Evolutionary conservation across 2,888 invertebrate species (phyloP), one percentile per base, ranked within the genome.

Genomic region (Eilema caniola): DNA sequence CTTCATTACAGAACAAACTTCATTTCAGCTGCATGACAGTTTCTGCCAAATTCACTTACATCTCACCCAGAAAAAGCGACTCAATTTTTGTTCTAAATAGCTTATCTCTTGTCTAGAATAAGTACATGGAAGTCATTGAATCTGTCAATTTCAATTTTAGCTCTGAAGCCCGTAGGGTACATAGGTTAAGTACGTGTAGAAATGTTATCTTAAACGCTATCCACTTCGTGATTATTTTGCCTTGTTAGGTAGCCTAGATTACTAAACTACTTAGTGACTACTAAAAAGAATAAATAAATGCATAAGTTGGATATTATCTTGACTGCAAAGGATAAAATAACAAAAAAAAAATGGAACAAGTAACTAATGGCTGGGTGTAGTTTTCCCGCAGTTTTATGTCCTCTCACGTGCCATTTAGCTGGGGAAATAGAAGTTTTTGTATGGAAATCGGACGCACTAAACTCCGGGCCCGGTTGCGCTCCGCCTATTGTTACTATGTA

Each of bases 371-470:
- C 85, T 87, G 86, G 83, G 86, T 83, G 89, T 91, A 93, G 91
- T 93, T 93, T 91, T 88, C 89, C 90, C 92, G 92, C 87, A 92
- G 90, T 93, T 95, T 95, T 94, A 95, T 95, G 91, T 90, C 83
- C 92, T 91, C 93, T 93, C 93, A 92, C 95, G 94, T 94, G 93
- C 92, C 95, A 95, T 95, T 95, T 95, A 94, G 91, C 82, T 85
- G 91, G 93, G 95, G 95, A 95, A 95, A 95, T 95, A 92, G 94
- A 92, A 94, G 95, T 94, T 95, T 94, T 94, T 95, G 93, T 92
- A 95, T 94, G 94, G 90, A 94, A 95, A 94, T 95, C 93, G 93
- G 93, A 93, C 92, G 94, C 92, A 92, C 91, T 93, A 93, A 93
- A 89, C 89, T 88, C 88, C 89, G 88, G 88, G 79, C 84, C 85